Evolutionary conservation across 2,797 vertebrate genomes (phyloP), one percentile per base, ranked within the genome.

Genomic region (Tympanoctomys barrerae): DNA sequence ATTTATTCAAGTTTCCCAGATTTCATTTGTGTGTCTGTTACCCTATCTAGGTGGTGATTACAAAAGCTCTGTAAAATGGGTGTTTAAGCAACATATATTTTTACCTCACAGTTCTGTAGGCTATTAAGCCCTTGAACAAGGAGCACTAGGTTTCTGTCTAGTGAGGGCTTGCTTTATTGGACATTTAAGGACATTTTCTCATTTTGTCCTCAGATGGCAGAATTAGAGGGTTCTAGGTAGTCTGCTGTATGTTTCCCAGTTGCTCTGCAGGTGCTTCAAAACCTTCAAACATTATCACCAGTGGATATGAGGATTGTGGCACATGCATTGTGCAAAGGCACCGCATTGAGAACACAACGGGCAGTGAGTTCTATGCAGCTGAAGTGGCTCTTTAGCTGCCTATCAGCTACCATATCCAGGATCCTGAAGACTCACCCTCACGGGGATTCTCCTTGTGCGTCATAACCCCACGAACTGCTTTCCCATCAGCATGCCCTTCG

Each of bases 401-500:
- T 64, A 3, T 71, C 16, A 26, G 21, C 4, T 33, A 80, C 19
- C 21, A 1, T 12, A 66, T 33, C 66, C 14, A 71, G 59, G 33
- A 52, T 49, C 16, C 46, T 33, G 14, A 26, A 82, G 18, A 90
- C 59, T 26, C 18, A 59, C 13, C 0, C 5, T 5, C 36, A 18
- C 22, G 36, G 66, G 22, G 2, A 24, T 62, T n/a, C 12, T 13
- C 61, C 3, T 59, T 42, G 26, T 33, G 0, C 28, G 54, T 61
- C 11, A 33, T 59, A 92, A 54, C 26, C 52, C 33, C 33, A 70
- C 19, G 1, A 1, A 49, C 21, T 77, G 88, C 39, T 57, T 5
- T 77, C 7, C 3, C 2, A n/a, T 19, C 39, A 9, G 26, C 0
- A 3, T 5, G 3, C 6, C 2, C 19, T 46, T 42, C 39, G 1